A percentile compares a stretch with the other conserved stretches of the same genome.
phyloP scores from a whole-genome alignment of 2,888 invertebrate species.

The Notodonta ziczac region DNA sequence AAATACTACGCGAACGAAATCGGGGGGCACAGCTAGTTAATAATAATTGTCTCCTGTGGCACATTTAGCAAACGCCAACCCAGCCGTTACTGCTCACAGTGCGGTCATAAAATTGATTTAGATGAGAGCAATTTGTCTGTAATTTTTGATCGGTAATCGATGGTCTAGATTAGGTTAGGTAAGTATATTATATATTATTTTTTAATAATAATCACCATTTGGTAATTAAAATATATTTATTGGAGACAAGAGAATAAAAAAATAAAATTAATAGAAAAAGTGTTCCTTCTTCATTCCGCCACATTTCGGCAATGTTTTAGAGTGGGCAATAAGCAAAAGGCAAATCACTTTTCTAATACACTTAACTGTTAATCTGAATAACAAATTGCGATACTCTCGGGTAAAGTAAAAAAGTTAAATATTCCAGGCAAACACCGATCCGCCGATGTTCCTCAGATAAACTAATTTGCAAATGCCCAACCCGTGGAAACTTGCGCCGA shows the following conservation, averaged over 20 bases:
- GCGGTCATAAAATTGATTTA: slow-evolving; percentile 35
- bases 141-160: too few species aligned
- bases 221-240: too few species aligned
- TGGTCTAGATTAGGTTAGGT: not conserved
- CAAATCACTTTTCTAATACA: too few species aligned
- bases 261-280: too few species aligned
- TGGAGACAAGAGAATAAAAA: too few species aligned
- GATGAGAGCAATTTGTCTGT: slow-evolving; percentile 4
- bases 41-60: slow-evolving; percentile 22
- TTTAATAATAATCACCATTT: too few species aligned
- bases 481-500: slow-evolving; percentile 12
- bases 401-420: not conserved
- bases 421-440: not conserved
- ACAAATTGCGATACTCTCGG: not conserved
- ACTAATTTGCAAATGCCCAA: slow-evolving; percentile 14
- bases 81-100: slow-evolving; percentile 16
- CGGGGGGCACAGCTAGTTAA: too few species aligned
- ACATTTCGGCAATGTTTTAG: too few species aligned
- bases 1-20: too few species aligned
- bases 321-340: too few species aligned
- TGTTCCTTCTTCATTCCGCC: too few species aligned
- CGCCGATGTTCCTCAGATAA: slow-evolving; percentile 1
- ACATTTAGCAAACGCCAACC: slow-evolving; percentile 19
- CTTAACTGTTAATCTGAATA: too few species aligned
- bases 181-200: not conserved